These are phyloP conservation scores for Gasteruption jaculator DNA, from an alignment of 2,888 invertebrate genomes.

Conservation along the genomic window DNA sequence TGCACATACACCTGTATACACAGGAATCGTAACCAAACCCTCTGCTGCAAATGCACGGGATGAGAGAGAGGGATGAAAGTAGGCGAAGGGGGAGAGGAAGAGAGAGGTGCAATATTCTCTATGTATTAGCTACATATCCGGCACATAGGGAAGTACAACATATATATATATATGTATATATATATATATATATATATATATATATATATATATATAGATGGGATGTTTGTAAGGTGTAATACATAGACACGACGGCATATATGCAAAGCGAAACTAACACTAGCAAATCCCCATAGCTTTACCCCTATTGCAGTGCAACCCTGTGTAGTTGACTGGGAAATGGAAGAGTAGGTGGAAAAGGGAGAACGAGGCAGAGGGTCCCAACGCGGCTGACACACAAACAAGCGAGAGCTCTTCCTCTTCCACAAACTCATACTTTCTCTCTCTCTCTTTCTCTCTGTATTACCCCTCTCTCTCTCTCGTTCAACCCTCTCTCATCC, in stretches of 20 bases:
- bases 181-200: too few species aligned
- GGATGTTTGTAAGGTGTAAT: conserved; percentile 39
- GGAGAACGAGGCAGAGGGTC: conserved; percentile 34
- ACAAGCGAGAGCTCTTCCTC: conserved; percentile 40
- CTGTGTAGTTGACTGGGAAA: conserved; percentile 39
- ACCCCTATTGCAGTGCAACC: conserved; percentile 23
- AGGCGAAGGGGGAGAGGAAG: conserved; percentile 18
- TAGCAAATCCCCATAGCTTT: conserved; percentile 2
- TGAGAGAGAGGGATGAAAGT: conserved; percentile 9
- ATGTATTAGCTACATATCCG: conserved; percentile 40
- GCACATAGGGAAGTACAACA: conserved; percentile 29
- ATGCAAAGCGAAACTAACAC: conserved; percentile 24
- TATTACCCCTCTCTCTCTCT: conserved; percentile 24
- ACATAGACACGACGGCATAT: conserved; percentile 26
- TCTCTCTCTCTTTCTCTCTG: conserved; percentile 26
- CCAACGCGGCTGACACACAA: conserved; percentile 52
- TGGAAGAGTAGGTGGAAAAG: conserved; percentile 14
- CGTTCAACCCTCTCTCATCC: conserved; percentile 24
- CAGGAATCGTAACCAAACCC: too few species aligned
- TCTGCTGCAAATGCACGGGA: not conserved
- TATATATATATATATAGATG: conserved; percentile 32
- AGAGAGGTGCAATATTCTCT: conserved; percentile 37
- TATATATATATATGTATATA: too few species aligned
- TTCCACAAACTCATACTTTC: conserved; percentile 13
- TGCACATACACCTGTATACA: too few species aligned